Percentiles rank a stretch among this genome's conserved stretches.
Evolutionary conservation across 2,797 vertebrate species (phyloP).

Genomic region (Tiaroga cobitis): DNA sequence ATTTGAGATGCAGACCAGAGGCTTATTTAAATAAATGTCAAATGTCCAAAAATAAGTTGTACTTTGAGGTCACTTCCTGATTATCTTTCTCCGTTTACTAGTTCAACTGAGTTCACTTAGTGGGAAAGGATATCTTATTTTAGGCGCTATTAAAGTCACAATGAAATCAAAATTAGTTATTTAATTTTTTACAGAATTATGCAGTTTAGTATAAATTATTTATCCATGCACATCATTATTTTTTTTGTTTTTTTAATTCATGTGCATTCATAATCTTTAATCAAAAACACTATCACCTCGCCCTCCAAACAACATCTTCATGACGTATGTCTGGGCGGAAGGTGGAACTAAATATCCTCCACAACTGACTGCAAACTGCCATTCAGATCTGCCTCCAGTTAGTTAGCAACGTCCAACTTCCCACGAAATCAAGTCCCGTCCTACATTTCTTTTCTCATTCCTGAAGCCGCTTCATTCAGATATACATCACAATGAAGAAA

Average conservation of each 20-base stretch:
- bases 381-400: too few relatives aligned
- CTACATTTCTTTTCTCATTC: background rate
- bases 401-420: too few relatives aligned
- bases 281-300: background rate
- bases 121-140: background rate
- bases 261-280: background rate
- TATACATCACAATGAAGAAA: background rate
- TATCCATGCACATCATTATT: too few relatives aligned
- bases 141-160: background rate
- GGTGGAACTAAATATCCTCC: background rate
- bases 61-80: slow-evolving; percentile 2
- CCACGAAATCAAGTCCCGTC: background rate
- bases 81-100: background rate
- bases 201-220: too few relatives aligned
- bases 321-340: background rate
- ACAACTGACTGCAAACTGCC: background rate
- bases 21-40: slow-evolving; percentile 47
- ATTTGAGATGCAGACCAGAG: slow-evolving; percentile 17
- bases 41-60: slow-evolving; percentile 27
- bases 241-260: too few relatives aligned
- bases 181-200: too few relatives aligned
- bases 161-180: background rate
- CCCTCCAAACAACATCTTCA: background rate
- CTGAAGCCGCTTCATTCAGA: background rate
- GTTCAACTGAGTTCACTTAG: background rate